Evolutionary conservation across 2,113 vertebrate genomes (phyloP), one percentile per base, ranked within the genome.

Genomic region (Ictalurus furcatus): DNA sequence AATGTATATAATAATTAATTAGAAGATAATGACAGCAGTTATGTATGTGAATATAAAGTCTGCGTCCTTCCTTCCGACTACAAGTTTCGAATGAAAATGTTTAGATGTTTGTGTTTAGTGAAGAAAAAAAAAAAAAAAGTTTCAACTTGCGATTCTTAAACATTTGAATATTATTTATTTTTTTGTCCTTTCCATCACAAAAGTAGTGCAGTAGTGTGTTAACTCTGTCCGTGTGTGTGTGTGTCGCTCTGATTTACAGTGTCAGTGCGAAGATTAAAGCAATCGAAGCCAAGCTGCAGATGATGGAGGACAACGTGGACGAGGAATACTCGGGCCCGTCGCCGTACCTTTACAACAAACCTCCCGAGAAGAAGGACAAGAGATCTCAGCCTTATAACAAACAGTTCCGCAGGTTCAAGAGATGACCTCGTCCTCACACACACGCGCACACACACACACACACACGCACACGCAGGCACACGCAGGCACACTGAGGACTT

Each of bases 281-380:
- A 92, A 99, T 99, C 61, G 98, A 99, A 94, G 98, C 98, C 89
- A 99, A 99, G 95, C 97, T 99, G 92, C 99, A 99, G 95, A 99
- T 99, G 98, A 99, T 99, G 98, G 97, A 98, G 61, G 97, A 99
- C 92, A 99, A 99, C 85, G 97, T 97, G 5, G 98, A 99, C 0
- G 96, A 96, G 0, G 97, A 98, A 89, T 97, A 97, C 84, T 94
- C 97, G 0, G 97, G 97, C 25, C 97, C 97, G 0, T 97, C 97
- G 0, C 94, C 97, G 30, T 98, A 99, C 90, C 95, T 97, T 76
- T 98, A 99, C 95, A 98, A 99, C 95, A 99, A 99, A 87, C 97
- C 98, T 0, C 96, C 97, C 0, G 98, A 99, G 90, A 98, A 97
- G 96, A 98, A 59, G 87, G 90, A 91, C 21, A 91, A 98, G 94